Evolutionary conservation across 2,113 vertebrate species (phyloP).

Genomic region (Gasterosteus aculeatus): DNA sequence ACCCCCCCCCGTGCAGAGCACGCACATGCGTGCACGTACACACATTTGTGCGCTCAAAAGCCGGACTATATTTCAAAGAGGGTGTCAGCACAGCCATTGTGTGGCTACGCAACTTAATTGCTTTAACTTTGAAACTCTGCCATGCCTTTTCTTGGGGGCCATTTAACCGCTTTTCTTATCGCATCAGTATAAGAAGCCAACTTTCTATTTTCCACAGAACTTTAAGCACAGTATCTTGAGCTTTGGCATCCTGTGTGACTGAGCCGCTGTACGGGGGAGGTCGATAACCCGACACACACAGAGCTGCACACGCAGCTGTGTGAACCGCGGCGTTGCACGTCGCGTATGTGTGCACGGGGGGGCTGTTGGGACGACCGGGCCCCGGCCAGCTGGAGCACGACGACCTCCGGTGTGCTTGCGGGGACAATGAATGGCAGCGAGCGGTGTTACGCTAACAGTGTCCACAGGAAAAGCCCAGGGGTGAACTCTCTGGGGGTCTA

Average conservation of each 20-base stretch:
- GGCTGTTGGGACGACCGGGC: conserved; percentile 5
- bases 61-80: conserved; percentile 46
- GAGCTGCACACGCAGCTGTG: conserved; percentile 25
- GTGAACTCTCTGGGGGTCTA: conserved; percentile 19
- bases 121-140: conserved; percentile 73
- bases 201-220: conserved; percentile 19
- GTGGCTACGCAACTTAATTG: conserved; percentile 64
- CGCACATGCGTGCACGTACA: conserved; percentile 23
- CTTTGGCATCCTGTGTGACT: conserved; percentile 17
- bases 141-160: conserved; percentile 37
- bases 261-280: conserved; percentile 8
- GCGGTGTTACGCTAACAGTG: conserved; percentile 2
- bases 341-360: neutral
- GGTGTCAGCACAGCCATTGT: conserved; percentile 59
- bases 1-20: conserved; percentile 31
- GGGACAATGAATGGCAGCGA: conserved; percentile 61
- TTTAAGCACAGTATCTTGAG: conserved; percentile 17
- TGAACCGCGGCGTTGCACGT: neutral
- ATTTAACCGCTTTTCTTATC: conserved; percentile 22
- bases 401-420: conserved; percentile 17
- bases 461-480: conserved; percentile 47
- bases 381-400: conserved; percentile 49
- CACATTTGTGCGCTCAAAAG: conserved; percentile 4
- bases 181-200: conserved; percentile 27
- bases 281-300: neutral